Evolutionary conservation across 2,113 vertebrate genomes (phyloP).

Genomic region (Asarcornis scutulata): DNA sequence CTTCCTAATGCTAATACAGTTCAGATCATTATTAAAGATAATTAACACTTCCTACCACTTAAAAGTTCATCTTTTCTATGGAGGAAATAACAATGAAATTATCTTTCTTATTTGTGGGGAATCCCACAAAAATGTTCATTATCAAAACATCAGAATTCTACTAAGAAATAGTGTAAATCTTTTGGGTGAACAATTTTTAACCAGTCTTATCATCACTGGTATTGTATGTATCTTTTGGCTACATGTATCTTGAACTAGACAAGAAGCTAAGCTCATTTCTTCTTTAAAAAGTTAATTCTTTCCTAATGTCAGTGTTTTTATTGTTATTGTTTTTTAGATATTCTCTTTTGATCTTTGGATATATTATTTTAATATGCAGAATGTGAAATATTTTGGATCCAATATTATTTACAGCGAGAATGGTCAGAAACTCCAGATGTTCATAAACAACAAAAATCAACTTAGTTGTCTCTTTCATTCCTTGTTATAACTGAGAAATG

Average conservation of each 20-base stretch:
- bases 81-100: neutral
- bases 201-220: neutral
- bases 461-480: constrained; percentile 11
- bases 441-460: constrained; percentile 44
- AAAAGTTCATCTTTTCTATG: neutral
- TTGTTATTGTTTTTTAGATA: neutral
- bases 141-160: neutral
- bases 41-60: neutral
- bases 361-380: constrained; percentile 25
- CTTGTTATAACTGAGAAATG: constrained; percentile 3
- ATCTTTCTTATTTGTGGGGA: neutral
- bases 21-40: neutral
- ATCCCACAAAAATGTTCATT: neutral
- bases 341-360: constrained; percentile 1
- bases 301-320: constrained; percentile 11
- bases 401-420: constrained; percentile 44
- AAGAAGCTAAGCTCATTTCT: neutral
- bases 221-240: neutral
- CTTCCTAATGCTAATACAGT: neutral
- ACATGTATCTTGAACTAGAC: neutral
- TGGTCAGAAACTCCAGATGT: constrained; percentile 33
- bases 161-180: neutral
- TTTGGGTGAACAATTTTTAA: neutral
- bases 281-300: constrained; percentile 10
- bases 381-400: constrained; percentile 56